phyloP scores from a whole-genome alignment of 2,888 invertebrate genomes.

The Agrochola lychnidis region DNA sequence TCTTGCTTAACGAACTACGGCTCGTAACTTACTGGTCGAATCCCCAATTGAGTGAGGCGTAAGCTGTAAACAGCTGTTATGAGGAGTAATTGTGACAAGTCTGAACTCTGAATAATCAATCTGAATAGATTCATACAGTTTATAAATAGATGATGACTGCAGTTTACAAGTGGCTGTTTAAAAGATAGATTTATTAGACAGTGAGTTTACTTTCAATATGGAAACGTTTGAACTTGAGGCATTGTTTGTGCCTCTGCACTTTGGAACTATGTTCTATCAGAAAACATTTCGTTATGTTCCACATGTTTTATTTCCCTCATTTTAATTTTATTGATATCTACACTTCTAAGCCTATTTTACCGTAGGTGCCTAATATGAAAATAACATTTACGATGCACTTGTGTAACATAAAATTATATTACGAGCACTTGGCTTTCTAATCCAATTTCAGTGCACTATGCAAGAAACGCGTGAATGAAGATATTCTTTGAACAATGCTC shows the following conservation, averaged over 20 bases:
- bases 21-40: constrained; percentile 75
- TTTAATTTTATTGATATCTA: neutral
- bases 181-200: constrained; percentile 31
- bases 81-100: constrained; percentile 82
- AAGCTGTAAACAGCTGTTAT: constrained; percentile 81
- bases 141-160: constrained; percentile 53
- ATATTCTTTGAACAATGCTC: constrained; percentile 52
- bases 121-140: constrained; percentile 61
- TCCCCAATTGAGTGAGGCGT: constrained; percentile 83
- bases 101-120: constrained; percentile 75
- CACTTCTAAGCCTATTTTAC: neutral
- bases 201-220: constrained; percentile 6
- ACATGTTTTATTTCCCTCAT: neutral
- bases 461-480: constrained; percentile 29
- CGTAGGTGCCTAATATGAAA: neutral
- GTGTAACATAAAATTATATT: constrained; percentile 8
- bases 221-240: constrained; percentile 5
- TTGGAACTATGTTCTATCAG: neutral
- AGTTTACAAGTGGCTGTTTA: constrained; percentile 37
- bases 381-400: neutral
- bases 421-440: constrained; percentile 20
- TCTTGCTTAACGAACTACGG: constrained; percentile 48
- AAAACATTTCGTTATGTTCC: neutral
- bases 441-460: constrained; percentile 37
- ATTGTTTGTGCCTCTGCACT: neutral